Evolutionary conservation across 2,797 vertebrate genomes (phyloP), one percentile per base, ranked within the genome.

Genomic region (Centropyge bicolor): DNA sequence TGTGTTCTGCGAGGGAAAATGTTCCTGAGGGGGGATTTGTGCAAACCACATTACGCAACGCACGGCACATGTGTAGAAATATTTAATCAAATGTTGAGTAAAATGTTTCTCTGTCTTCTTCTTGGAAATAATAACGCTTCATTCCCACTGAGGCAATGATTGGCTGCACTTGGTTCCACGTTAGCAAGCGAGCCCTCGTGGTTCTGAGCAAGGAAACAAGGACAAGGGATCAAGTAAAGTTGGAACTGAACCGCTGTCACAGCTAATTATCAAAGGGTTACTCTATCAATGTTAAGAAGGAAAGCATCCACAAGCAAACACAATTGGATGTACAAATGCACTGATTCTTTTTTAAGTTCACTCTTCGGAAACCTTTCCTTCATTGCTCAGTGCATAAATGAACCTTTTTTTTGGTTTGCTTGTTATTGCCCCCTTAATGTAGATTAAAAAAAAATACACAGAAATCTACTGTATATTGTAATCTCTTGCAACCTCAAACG

Each of bases 1-100:
- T 85, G 75, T 78, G 70, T 81, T 85, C 70, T 87, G 76, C 17
- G 16, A 78, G 64, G 63, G 64, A 56, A 87, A 73, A 74, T 70
- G 65, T 74, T 86, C 72, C 77, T 57, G 9, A 49, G 62, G 59
- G 69, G 45, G 49, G 73, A 83, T 82, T 66, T 87, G 71, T 81
- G 65, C 38, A 71, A 74, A 78, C 59, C 57, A 36, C 60, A 72
- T 90, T 76, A 88, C 14, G 75, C 79, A 88, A 87, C 5, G 13
- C 38, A 60, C 0, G 0, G 52, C 45, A 73, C 76, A 82, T 62
- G 41, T 74, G 54, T 77, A 48, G 73, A 80, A 78, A 83, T 76
- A 87, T 68, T 73, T 61, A 67, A 51, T 76, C 22, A 86, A 72
- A 73, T 57, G 57, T 45, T 10, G 20, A 76, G 19, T 62, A 24